phyloP scores from a whole-genome alignment of 2,113 vertebrate genomes.

The Nasalis larvatus region DNA sequence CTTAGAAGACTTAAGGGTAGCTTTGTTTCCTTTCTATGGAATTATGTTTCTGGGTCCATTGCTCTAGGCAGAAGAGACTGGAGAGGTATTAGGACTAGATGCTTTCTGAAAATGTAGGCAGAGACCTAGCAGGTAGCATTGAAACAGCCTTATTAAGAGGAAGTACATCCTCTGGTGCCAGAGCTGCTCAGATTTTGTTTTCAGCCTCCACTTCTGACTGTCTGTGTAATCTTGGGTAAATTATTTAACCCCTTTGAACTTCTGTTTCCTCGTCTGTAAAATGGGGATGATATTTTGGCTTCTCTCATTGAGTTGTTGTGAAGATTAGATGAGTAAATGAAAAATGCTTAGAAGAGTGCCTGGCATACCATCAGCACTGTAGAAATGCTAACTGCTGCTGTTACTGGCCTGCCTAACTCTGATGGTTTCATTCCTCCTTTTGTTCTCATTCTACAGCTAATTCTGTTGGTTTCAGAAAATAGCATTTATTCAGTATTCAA shows the following conservation, averaged over 20 bases:
- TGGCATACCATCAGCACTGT: accelerated
- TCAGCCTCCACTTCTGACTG: neutral
- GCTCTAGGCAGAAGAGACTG: neutral
- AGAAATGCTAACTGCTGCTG: neutral
- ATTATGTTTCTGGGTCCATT: neutral
- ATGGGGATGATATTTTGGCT: neutral
- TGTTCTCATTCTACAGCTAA: neutral
- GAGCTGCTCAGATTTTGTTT: neutral
- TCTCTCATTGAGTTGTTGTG: neutral
- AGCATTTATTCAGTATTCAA: neutral
- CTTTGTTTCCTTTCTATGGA: neutral
- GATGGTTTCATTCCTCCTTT: neutral
- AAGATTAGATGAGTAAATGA: neutral
- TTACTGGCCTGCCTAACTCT: neutral
- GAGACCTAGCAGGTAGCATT: neutral
- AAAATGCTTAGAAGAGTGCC: neutral
- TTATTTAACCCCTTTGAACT: neutral
- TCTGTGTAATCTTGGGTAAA: neutral
- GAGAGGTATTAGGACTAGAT: neutral
- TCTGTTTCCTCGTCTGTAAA: neutral
- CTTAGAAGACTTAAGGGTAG: neutral
- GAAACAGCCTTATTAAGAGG: neutral
- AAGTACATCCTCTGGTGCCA: neutral
- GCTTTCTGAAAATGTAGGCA: neutral
- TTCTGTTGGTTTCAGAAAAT: neutral